Conservation (phyloP, 2,888 invertebrate species). For the Apoda limacodes region DNA sequence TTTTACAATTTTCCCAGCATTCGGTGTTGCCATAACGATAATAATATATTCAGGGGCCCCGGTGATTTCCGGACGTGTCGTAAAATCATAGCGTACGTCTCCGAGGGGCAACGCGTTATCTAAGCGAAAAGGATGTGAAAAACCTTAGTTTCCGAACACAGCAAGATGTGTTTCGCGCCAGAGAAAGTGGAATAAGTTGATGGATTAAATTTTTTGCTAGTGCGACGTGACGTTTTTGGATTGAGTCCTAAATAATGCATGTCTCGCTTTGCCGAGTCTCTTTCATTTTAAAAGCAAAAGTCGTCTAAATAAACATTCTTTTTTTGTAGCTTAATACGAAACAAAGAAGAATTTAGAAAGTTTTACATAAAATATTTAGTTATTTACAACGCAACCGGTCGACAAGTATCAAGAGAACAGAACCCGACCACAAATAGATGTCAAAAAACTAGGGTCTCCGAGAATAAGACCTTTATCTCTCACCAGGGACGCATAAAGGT, state of each 20-base stretch:
- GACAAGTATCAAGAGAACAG: conserved; percentile 49
- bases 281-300: too few species aligned
- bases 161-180: conserved; percentile 20
- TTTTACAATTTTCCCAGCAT: conserved; percentile 58
- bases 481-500: conserved; percentile 67
- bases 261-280: conserved; percentile 21
- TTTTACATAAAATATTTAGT: not conserved
- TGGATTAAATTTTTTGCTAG: conserved; percentile 58
- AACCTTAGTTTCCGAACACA: conserved; percentile 25
- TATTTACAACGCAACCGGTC: not conserved
- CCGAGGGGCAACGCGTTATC: conserved; percentile 27
- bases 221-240: conserved; percentile 46
- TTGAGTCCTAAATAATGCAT: conserved; percentile 49
- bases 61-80: conserved; percentile 54
- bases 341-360: not conserved
- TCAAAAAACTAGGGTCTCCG: conserved; percentile 63
- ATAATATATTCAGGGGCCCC: conserved; percentile 63
- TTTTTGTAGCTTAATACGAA: conserved; percentile 16
- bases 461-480: conserved; percentile 55
- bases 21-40: conserved; percentile 61
- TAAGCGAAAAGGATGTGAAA: conserved; percentile 1
- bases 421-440: conserved; percentile 65
- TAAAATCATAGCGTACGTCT: conserved; percentile 52
- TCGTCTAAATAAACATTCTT: conserved; percentile 28
- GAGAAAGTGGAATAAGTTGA: conserved; percentile 36